Base-by-base conservation (phyloP, 2,888 invertebrate species). In the Asteroscopus sphinx region DNA sequence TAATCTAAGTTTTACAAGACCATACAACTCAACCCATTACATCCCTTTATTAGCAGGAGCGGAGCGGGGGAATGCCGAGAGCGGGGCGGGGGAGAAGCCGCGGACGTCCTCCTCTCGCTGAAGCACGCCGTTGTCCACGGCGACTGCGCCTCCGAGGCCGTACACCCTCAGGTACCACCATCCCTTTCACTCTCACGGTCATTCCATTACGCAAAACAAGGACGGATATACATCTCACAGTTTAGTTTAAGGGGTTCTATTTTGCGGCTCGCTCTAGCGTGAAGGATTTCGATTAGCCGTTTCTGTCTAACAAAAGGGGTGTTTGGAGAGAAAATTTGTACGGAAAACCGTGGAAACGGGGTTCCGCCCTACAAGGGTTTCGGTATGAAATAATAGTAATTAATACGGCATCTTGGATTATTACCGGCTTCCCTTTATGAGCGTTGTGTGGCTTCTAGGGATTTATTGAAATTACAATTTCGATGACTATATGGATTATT, bases 91-190 rank as follows among this genome's bases (percentile, higher is more conserved):
- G 94, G 96, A 78, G 97, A 97, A 80, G 96, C 98, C 78, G 97
- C 98, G n/a, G 98, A 98, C 90, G 98, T 98, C 66, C 95, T 98
- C 40, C 95, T 98, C 80, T 97, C 98, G 0, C 92, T 98, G 77
- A 98, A 98, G 86, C 97, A 98, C 86, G 97, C 98, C 37, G 97
- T 98, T 56, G 97, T 98, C 33, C 97, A 97, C 87, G 97, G 97
- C 9, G 96, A 96, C 72, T 94, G 93, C 79, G 89, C 89, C 74
- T 80, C 93, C 75, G 93, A 95, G 81, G 69, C 90, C 40, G 95
- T 94, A 48, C 95, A 95, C 80, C 92, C 93, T 52, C 95, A 95
- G 89, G 95, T 95, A 88, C 66, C 13, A 21, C 25, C 83, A 87
- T 80, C 88, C 52, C 73, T 89, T 77, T 69, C 80, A 63, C 80